Conservation (phyloP, 2,888 invertebrate genomes). For the Hylaea fasciaria region DNA sequence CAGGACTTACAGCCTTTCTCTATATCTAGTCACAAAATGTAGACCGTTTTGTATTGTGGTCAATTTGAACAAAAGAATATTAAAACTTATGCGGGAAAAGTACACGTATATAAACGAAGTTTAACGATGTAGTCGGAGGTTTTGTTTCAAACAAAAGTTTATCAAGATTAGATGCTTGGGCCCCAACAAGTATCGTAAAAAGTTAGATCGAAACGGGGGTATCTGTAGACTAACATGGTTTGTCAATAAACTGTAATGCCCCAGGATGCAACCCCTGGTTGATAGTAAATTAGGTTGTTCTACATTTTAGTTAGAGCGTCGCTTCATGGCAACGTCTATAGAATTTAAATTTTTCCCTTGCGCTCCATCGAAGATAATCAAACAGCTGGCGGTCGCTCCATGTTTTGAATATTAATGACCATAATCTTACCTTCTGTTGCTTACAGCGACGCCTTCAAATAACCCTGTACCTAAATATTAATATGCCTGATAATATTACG, state of each 20-base stretch:
- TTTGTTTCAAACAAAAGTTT: constrained; percentile 14
- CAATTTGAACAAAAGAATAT: constrained; percentile 33
- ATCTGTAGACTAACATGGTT: constrained; percentile 15
- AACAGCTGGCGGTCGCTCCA: constrained; percentile 63
- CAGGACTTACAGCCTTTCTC: constrained; percentile 21
- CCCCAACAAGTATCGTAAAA: constrained; percentile 2
- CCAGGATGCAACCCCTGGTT: constrained; percentile 33
- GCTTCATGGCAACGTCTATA: constrained; percentile 54
- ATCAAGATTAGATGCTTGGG: constrained; percentile 20
- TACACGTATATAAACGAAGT: neutral
- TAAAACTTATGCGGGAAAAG: constrained; percentile 1
- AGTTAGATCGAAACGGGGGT: constrained; percentile 11
- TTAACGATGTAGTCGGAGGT: constrained; percentile 15
- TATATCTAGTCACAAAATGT: constrained; percentile 33
- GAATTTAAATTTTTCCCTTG: constrained; percentile 66
- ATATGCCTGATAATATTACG: constrained; percentile 41
- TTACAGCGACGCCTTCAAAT: constrained; percentile 41
- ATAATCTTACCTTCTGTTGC: constrained; percentile 57
- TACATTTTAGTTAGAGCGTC: constrained; percentile 56
- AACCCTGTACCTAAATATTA: constrained; percentile 39
- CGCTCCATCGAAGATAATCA: constrained; percentile 69
- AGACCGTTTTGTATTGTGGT: constrained; percentile 36
- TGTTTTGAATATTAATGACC: constrained; percentile 70
- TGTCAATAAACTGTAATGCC: constrained; percentile 18
- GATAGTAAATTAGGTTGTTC: constrained; percentile 56